Base-by-base conservation (phyloP, 2,797 vertebrate species). In the Hypotaenidia okinawae region DNA sequence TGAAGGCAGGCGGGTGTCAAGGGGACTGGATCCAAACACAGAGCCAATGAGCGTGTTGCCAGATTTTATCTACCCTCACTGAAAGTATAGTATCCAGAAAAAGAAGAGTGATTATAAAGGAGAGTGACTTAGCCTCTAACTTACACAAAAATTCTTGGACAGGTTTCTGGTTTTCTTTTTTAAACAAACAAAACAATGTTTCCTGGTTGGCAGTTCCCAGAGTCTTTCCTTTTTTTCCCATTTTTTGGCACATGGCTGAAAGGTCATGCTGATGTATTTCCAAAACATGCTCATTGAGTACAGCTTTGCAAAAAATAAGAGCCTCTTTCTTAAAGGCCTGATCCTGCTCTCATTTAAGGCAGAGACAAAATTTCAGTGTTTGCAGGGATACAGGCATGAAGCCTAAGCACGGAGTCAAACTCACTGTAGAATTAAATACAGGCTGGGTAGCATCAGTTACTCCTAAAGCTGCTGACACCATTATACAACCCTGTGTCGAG, bases 141-240 rank as follows among this genome's bases (percentile, higher is more conserved):
- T 96, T 95, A 91, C 84, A 96, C 88, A 95, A 95, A 97, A 96
- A 96, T 96, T 96, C 93, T 97, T 97, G 96, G 97, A 82, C 1
- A 23, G 15, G 93, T 96, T 92, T 87, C 87, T 95, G 94, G 89
- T 95, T 97, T 96, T 95, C 95, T 94, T 96, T 97, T 96, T 93
- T 94, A 97, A 97, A 97, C 94, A 98, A 98, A 97, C 97, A 97
- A 93, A 97, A 97, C 96, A 97, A 97, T 95, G 69, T 96, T 97
- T 97, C 92, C 94, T 96, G 79, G 93, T 94, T 98, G 95, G 96
- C 96, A 97, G 95, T 94, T 97, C 89, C 86, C 95, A 89, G 95
- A 97, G 94, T 84, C 81, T 94, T 97, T 94, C 93, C 86, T 94
- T 97, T 97, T 94, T 93, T 97, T 92, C 69, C 85, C 80, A 83